Base-by-base conservation (phyloP, 2,888 invertebrate genomes). In the Drosophila atroscutellata region DNA sequence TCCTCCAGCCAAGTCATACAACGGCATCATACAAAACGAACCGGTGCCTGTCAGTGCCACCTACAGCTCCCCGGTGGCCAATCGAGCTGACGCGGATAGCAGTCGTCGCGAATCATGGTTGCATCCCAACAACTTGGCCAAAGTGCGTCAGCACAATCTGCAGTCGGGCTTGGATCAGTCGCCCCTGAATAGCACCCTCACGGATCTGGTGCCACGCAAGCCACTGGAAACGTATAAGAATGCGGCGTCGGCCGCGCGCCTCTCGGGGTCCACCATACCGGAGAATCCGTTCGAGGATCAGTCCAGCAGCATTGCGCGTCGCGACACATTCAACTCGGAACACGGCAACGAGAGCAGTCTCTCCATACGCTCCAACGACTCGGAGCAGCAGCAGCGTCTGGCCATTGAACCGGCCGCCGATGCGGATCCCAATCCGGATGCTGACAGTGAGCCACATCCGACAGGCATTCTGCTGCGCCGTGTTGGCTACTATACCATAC, bases 401-500 rank as follows among this genome's bases (percentile, higher is more conserved):
- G 59, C 80, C 15, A 71, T 85, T 36, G 91, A 91, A 51, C 72
- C 63, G 30, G 3, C 56, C 1, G n/a, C 51, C 0, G 72, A 61
- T 9, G 32, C 28, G 4, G 65, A 68, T 39, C 9, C 18, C 9
- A 42, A 34, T 52, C 49, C 45, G 1, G 69, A 67, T 24, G 51
- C 50, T 1, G 59, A 89, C 4, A 69, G 69, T 20, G 92, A 92
- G 47, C 82, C 91, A 1, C 96, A 96, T 91, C 96, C 96, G 0
- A 95, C 97, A 0, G 97, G 98, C 2, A 95, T 99, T 8, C 94
- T 95, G 9, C 93, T 98, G 49, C 95, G 95, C 0, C 94, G 98
- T 0, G 95, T 94, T 0, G 99, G 98, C 2, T 99, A 99, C 93
- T 99, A 98, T 92, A 98, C 98, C 0, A 95, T 98, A 73, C 99